Evolutionary conservation across 2,797 vertebrate genomes (phyloP).

Genomic region (Lepus oiostolus): DNA sequence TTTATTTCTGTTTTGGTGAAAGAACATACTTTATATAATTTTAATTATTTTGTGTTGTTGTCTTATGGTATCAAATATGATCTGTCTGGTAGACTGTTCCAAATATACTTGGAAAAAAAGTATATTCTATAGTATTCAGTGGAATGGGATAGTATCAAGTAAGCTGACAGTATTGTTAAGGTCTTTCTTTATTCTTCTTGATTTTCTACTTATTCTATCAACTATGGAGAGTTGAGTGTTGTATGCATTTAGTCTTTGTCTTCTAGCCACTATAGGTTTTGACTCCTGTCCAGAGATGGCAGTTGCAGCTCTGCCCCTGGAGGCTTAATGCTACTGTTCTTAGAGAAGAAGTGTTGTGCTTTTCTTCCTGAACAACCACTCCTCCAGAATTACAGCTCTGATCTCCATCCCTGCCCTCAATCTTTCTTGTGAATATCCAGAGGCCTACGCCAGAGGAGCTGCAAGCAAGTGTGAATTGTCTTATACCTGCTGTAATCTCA

Average conservation of each 20-base stretch:
- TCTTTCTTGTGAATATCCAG: neutral
- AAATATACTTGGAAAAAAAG: neutral
- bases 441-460: neutral
- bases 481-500: neutral
- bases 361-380: neutral
- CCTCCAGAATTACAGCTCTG: neutral
- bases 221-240: slow-evolving; percentile 7
- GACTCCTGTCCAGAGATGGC: neutral
- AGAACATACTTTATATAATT: neutral
- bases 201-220: slow-evolving; percentile 6
- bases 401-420: neutral
- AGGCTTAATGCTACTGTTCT: neutral
- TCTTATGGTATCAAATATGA: slow-evolving; percentile 6
- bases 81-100: slow-evolving; percentile 7
- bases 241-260: slow-evolving; percentile 1
- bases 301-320: neutral
- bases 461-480: neutral
- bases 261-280: neutral
- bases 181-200: neutral
- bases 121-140: neutral
- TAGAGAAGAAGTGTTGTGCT: neutral
- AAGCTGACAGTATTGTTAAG: neutral
- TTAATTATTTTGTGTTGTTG: slow-evolving; percentile 25
- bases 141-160: neutral
- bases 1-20: slow-evolving; percentile 49